Percentiles rank a stretch among this genome's conserved stretches.
Conservation (phyloP, 2,888 invertebrate genomes). For the Drosophila meridiana region DNA sequence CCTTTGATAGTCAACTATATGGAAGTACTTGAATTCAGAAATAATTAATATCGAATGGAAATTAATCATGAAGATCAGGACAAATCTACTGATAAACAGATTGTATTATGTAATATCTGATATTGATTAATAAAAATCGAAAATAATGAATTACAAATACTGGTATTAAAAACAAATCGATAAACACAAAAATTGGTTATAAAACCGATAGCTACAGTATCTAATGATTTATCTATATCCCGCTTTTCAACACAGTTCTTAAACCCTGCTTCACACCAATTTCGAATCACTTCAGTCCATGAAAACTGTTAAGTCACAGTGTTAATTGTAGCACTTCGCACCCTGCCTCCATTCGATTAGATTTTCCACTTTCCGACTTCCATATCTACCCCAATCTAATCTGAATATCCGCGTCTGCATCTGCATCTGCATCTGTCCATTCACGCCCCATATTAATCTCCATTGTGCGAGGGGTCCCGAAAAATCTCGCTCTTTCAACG, state of each 20-base stretch:
- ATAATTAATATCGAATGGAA: too few species aligned
- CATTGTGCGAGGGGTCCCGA: slow-evolving; percentile 51
- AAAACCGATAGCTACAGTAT: not conserved
- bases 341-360: slow-evolving; percentile 10
- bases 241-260: not conserved
- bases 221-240: not conserved
- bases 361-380: slow-evolving; percentile 6
- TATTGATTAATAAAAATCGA: not conserved
- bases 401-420: slow-evolving; percentile 16
- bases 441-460: slow-evolving; percentile 75
- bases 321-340: slow-evolving; percentile 63
- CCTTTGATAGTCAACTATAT: too few species aligned
- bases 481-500: slow-evolving; percentile 61
- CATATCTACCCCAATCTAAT: slow-evolving; percentile 10
- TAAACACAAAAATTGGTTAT: not conserved
- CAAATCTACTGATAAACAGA: too few species aligned
- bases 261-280: not conserved
- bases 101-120: too few species aligned
- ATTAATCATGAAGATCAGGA: too few species aligned
- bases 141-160: not conserved
- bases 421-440: slow-evolving; percentile 47
- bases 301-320: slow-evolving; percentile 67
- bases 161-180: too few species aligned
- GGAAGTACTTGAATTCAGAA: too few species aligned
- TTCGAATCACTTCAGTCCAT: not conserved